Evolutionary conservation across 2,888 invertebrate species (phyloP).

Genomic region (Chymomyza procnemis): DNA sequence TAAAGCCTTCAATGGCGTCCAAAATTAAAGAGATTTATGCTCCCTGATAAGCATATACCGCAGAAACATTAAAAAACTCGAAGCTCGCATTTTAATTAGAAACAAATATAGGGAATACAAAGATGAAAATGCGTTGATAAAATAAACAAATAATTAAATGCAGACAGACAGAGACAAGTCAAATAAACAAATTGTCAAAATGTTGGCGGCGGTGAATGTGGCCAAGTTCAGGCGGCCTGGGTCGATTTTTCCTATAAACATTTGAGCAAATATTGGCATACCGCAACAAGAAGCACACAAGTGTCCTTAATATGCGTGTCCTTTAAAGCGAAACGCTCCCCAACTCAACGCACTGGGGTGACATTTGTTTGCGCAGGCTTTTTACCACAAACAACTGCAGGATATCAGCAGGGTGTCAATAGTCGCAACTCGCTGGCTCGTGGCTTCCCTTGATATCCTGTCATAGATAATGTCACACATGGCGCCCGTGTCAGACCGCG

Average conservation of each 20-base stretch:
- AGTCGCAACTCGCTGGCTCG: conserved; percentile 11
- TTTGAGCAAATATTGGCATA: conserved; percentile 62
- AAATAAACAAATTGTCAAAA: conserved; percentile 48
- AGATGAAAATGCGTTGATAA: conserved; percentile 45
- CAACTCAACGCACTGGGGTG: not conserved
- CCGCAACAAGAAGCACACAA: conserved; percentile 33
- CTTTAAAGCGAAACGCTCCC: conserved; percentile 39
- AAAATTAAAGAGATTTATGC: conserved; percentile 54
- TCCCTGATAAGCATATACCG: conserved; percentile 29
- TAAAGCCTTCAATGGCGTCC: conserved; percentile 55
- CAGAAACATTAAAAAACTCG: conserved; percentile 19
- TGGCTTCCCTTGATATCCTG: conserved; percentile 47
- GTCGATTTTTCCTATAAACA: conserved; percentile 60
- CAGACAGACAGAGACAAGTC: conserved; percentile 54
- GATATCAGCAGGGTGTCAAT: conserved; percentile 38
- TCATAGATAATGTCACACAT: conserved; percentile 68
- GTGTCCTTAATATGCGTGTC: conserved; percentile 52
- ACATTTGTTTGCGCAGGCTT: conserved; percentile 37
- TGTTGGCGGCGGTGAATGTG: too few relatives aligned
- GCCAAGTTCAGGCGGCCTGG: conserved; percentile 37
- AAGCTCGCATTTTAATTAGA: conserved; percentile 64
- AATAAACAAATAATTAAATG: conserved; percentile 69
- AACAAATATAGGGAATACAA: conserved; percentile 53
- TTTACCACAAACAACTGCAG: conserved; percentile 36
- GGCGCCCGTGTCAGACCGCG: conserved; percentile 25